Conservation (phyloP, 2,888 invertebrate species). For the Rutpela maculata region DNA sequence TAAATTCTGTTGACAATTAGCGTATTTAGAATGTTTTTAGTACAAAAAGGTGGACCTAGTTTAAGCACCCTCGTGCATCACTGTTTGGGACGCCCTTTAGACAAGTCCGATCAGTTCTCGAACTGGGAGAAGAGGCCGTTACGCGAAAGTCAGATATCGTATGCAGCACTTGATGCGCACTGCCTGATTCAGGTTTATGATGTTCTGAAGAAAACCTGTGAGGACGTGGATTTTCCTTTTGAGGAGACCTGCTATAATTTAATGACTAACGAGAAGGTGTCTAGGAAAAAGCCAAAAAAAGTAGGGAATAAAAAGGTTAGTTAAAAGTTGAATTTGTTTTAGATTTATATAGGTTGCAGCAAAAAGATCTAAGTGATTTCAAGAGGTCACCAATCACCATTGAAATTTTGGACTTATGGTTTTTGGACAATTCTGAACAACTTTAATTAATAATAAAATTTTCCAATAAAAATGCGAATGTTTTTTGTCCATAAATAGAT, state of each 20-base stretch:
- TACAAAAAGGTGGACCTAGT: slow-evolving; percentile 78
- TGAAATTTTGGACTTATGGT: too few relatives aligned
- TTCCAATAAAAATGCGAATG: too few relatives aligned
- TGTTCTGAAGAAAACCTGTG: slow-evolving; percentile 76
- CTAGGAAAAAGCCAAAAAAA: slow-evolving; percentile 72
- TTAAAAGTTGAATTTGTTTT: background rate
- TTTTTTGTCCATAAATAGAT: too few relatives aligned
- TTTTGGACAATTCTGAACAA: too few relatives aligned
- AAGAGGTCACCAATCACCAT: too few relatives aligned
- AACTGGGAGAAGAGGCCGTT: slow-evolving; percentile 93
- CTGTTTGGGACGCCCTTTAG: slow-evolving; percentile 85
- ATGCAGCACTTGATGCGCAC: slow-evolving; percentile 93
- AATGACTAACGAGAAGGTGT: slow-evolving; percentile 76
- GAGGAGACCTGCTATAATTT: slow-evolving; percentile 80
- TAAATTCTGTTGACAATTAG: background rate
- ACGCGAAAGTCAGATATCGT: slow-evolving; percentile 84
- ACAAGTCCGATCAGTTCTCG: slow-evolving; percentile 93
- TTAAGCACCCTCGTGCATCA: slow-evolving; percentile 85
- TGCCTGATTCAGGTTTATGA: slow-evolving; percentile 86
- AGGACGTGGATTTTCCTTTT: slow-evolving; percentile 77
- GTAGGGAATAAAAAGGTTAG: slow-evolving; percentile 66
- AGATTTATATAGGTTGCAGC: too few relatives aligned
- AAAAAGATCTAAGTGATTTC: too few relatives aligned
- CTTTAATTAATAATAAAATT: too few relatives aligned
- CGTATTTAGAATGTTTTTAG: slow-evolving; percentile 53